A percentile compares a stretch with the other conserved stretches of the same genome.
phyloP scores from a whole-genome alignment of 1,140 invertebrate genomes.

The Drosophila miranda region DNA sequence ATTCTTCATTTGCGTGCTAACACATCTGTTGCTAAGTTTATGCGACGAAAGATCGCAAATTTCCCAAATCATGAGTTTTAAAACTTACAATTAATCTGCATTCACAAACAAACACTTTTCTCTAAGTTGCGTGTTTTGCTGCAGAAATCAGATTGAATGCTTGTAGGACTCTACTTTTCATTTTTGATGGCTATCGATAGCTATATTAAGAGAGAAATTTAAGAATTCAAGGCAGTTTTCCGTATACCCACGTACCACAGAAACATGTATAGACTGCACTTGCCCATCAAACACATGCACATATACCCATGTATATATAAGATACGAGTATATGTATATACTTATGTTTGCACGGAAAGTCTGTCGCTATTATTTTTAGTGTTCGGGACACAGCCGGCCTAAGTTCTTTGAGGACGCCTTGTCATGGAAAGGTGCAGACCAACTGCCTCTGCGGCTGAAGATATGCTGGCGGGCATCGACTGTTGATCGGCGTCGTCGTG shows the following conservation, averaged over 20 bases:
- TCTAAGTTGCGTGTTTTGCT: no score
- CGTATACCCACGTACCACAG: conserved; percentile 9
- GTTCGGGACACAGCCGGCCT: conserved; percentile 19
- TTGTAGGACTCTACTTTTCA: background rate
- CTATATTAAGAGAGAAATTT: no score
- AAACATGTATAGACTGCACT: no score
- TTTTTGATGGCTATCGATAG: background rate
- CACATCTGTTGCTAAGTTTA: conserved; percentile 27
- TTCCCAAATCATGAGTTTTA: no score
- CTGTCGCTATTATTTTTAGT: conserved; percentile 4
- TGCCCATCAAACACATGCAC: background rate
- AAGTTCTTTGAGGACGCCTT: conserved; percentile 41
- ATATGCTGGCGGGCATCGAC: conserved; percentile 45
- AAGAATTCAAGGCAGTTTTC: background rate
- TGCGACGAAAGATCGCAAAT: background rate
- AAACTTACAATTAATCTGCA: no score
- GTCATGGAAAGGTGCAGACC: conserved; percentile 62
- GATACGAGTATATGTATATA: no score
- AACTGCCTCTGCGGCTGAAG: conserved; percentile 49
- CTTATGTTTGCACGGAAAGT: conserved; percentile 5
- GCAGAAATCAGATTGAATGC: background rate
- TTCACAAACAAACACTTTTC: background rate
- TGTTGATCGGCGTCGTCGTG: conserved; percentile 36
- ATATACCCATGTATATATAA: conserved; percentile 6
- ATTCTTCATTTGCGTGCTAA: conserved; percentile 72